Conservation (phyloP, 1,140 invertebrate species). For the Pseudachorutes palmiensis region DNA sequence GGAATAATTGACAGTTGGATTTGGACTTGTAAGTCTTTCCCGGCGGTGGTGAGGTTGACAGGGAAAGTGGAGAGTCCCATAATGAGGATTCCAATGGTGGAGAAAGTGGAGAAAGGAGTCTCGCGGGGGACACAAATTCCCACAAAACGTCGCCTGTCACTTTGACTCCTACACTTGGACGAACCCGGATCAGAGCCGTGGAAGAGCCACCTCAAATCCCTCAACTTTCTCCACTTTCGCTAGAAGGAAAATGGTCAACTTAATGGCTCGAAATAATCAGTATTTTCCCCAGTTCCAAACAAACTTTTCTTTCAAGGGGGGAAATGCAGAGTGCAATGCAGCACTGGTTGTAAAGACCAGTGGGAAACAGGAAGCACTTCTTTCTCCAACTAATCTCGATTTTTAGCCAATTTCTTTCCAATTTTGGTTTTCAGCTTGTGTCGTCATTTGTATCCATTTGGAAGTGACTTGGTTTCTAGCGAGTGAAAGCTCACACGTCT, state of each 20-base stretch:
- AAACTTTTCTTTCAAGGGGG: neutral
- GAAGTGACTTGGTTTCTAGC: neutral
- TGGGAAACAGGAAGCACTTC: no score
- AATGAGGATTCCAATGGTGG: neutral
- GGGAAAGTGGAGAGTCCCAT: neutral
- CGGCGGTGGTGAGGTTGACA: neutral
- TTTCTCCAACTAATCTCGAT: no score
- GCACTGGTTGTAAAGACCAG: no score
- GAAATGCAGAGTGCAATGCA: no score
- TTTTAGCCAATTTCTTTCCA: no score
- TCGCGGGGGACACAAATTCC: slow-evolving; percentile 2
- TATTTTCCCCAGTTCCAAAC: neutral
- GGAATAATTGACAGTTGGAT: neutral
- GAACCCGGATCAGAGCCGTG: neutral
- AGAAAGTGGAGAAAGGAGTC: slow-evolving; percentile 5
- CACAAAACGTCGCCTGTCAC: slow-evolving; percentile 7
- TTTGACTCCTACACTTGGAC: neutral
- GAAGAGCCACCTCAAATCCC: neutral
- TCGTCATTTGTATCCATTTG: neutral
- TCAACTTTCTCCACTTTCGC: slow-evolving; percentile 8
- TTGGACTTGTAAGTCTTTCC: neutral
- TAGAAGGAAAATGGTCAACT: neutral
- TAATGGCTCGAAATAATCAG: slow-evolving; percentile 10
- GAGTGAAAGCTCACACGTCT: neutral
- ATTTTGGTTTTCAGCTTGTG: neutral